These are phyloP conservation scores for Acanthopagrus latus DNA, from an alignment of 2,797 vertebrate genomes.

Conservation along the genomic window DNA sequence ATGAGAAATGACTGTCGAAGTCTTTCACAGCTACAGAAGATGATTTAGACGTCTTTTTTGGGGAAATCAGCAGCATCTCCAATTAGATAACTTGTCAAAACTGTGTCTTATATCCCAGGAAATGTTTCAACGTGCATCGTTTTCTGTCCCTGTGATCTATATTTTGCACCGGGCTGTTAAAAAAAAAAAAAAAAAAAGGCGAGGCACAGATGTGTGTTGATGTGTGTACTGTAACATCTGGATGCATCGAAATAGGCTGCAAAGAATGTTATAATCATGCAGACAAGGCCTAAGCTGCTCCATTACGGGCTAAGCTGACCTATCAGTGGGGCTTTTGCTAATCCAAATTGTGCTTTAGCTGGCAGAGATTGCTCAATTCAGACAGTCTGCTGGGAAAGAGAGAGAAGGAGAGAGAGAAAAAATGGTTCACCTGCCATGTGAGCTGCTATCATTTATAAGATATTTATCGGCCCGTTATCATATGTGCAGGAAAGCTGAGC, in stretches of 20 bases:
- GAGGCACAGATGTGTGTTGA: constrained; percentile 65
- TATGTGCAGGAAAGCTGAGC: constrained; percentile 48
- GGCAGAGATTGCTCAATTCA: constrained; percentile 83
- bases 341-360: constrained; percentile 87
- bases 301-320: constrained; percentile 88
- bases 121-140: constrained; percentile 34
- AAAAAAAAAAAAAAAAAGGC: background rate
- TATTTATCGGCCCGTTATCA: constrained; percentile 63
- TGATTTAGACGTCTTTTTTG: constrained; percentile 9
- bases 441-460: constrained; percentile 67
- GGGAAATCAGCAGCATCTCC: background rate
- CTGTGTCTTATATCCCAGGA: background rate
- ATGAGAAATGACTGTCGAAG: constrained; percentile 1
- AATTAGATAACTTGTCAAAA: constrained; percentile 34
- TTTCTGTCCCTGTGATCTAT: constrained; percentile 54
- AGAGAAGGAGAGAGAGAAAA: constrained; percentile 25
- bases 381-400: constrained; percentile 50
- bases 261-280: constrained; percentile 85
- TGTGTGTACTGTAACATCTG: constrained; percentile 81
- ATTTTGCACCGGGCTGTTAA: constrained; percentile 46
- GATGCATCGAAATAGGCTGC: constrained; percentile 78
- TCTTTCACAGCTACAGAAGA: constrained; percentile 6
- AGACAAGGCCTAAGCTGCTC: constrained; percentile 86
- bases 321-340: constrained; percentile 85
- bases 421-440: constrained; percentile 73